Evolutionary conservation across 2,888 invertebrate genomes (phyloP).

Genomic region (Julus scanicus): DNA sequence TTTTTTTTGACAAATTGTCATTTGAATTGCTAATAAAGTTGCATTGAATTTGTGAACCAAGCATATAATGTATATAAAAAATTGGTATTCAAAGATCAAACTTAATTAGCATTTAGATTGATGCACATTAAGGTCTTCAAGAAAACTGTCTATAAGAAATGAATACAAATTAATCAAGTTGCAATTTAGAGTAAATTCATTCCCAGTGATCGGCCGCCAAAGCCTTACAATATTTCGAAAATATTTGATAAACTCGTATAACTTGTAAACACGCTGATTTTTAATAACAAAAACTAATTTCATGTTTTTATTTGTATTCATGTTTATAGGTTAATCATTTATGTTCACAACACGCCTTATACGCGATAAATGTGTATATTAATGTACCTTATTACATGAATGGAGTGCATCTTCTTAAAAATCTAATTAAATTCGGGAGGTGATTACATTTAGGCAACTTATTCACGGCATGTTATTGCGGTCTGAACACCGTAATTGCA

Average conservation of each 20-base stretch:
- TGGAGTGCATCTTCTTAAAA: not conserved
- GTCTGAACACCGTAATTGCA: not conserved
- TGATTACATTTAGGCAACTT: not conserved
- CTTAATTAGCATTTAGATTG: conserved; percentile 16
- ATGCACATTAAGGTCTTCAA: not conserved
- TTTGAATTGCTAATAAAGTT: too few species aligned
- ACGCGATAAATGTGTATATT: not conserved
- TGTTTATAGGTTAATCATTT: not conserved
- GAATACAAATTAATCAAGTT: not conserved
- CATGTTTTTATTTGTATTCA: not conserved
- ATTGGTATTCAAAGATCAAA: not conserved
- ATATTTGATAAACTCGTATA: not conserved
- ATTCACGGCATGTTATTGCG: not conserved
- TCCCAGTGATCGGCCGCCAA: not conserved
- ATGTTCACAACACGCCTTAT: not conserved
- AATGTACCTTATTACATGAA: not conserved
- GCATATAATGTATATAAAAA: not conserved
- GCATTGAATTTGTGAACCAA: not conserved
- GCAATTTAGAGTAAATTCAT: not conserved
- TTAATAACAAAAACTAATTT: conserved; percentile 9
- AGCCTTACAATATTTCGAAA: not conserved
- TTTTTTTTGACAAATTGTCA: too few species aligned
- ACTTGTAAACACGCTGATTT: not conserved
- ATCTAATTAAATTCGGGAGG: conserved; percentile 2
- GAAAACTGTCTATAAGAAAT: not conserved